phyloP scores from a whole-genome alignment of 2,113 vertebrate genomes.

The Cololabis saira region DNA sequence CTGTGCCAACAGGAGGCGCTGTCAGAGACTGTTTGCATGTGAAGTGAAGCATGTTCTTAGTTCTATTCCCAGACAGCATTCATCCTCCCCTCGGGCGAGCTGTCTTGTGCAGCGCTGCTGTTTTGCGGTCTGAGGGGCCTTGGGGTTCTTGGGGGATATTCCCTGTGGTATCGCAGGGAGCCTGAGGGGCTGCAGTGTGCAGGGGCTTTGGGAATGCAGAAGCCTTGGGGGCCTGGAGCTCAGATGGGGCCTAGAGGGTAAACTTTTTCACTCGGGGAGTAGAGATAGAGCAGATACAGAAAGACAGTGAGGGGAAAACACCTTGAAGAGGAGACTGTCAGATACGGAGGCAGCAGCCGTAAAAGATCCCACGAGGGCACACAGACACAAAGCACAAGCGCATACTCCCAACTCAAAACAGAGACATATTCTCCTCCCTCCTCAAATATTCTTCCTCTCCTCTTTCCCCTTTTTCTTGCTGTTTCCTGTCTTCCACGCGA shows the following conservation, averaged over 20 bases:
- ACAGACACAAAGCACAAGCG: slow-evolving; percentile 48
- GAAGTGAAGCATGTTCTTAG: slow-evolving; percentile 69
- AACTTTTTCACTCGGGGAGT: slow-evolving; percentile 74
- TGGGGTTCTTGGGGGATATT: slow-evolving; percentile 73
- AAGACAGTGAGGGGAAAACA: slow-evolving; percentile 71
- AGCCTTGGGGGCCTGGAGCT: slow-evolving; percentile 78
- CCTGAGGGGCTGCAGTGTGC: slow-evolving; percentile 73
- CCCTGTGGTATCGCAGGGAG: slow-evolving; percentile 72
- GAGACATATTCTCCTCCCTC: slow-evolving; percentile 26
- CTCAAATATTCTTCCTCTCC: slow-evolving; percentile 41
- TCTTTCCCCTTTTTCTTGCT: slow-evolving; percentile 47
- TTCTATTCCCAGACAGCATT: slow-evolving; percentile 75
- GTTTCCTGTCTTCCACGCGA: slow-evolving; percentile 58
- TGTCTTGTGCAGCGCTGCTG: slow-evolving; percentile 71
- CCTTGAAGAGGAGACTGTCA: slow-evolving; percentile 77
- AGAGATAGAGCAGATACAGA: slow-evolving; percentile 64
- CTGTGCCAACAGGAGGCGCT: slow-evolving; percentile 74
- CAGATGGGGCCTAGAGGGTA: slow-evolving; percentile 79
- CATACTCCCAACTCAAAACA: slow-evolving; percentile 45
- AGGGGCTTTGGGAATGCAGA: slow-evolving; percentile 75
- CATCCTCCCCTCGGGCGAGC: slow-evolving; percentile 58
- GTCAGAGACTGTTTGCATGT: slow-evolving; percentile 47
- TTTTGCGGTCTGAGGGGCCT: slow-evolving; percentile 74
- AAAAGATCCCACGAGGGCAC: slow-evolving; percentile 59
- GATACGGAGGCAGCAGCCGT: slow-evolving; percentile 67